Evolutionary conservation across 2,113 vertebrate genomes (phyloP).

Genomic region (Cochlearius cochlearius): DNA sequence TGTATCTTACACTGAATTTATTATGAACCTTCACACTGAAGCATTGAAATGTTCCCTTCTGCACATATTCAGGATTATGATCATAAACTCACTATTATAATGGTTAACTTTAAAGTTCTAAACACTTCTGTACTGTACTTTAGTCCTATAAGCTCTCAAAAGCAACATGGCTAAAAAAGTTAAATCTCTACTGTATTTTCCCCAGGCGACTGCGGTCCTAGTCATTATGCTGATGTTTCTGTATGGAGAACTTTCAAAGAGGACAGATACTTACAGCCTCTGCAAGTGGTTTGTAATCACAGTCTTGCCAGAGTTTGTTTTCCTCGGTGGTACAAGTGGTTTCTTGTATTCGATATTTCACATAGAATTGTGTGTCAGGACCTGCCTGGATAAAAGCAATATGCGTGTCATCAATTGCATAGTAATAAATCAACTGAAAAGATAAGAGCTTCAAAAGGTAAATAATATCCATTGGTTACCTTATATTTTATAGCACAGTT

Average conservation of each 20-base stretch:
- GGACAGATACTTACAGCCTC: constrained; percentile 67
- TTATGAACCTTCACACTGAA: background rate
- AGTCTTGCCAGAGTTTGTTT: constrained; percentile 80
- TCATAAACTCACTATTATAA: background rate
- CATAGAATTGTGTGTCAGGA: constrained; percentile 53
- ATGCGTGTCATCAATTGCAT: background rate
- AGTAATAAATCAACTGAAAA: background rate
- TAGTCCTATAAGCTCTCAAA: background rate
- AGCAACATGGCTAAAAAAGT: background rate
- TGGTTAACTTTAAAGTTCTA: background rate
- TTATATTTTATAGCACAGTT: background rate
- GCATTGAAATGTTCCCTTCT: background rate
- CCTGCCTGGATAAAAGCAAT: constrained; percentile 66
- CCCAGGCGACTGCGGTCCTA: background rate
- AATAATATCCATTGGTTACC: background rate
- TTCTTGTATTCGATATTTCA: constrained; percentile 79
- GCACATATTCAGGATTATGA: background rate
- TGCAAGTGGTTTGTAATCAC: constrained; percentile 69
- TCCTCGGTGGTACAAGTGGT: constrained; percentile 72
- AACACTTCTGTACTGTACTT: background rate
- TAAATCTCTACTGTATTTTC: background rate
- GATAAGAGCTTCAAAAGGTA: background rate
- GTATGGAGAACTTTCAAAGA: background rate
- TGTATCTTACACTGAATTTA: background rate
- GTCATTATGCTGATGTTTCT: background rate